Evolutionary conservation across 1,140 invertebrate species (phyloP).

Genomic region (Cataglyphis hispanica): DNA sequence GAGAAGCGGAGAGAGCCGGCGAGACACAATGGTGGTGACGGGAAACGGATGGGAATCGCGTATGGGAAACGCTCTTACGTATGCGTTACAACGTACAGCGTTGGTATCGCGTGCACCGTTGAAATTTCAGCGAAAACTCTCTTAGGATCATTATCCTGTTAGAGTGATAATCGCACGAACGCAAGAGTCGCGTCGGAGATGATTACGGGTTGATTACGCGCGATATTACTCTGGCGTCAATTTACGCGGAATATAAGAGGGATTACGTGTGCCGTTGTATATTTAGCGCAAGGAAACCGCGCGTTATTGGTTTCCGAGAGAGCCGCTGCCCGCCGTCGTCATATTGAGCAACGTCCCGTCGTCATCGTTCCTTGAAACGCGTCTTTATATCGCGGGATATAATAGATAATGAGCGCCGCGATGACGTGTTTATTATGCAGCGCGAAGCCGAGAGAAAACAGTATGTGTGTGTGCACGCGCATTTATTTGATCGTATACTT

Average conservation of each 20-base stretch:
- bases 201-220: background rate
- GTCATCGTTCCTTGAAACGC: constrained; percentile 1
- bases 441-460: background rate
- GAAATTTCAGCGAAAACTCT: background rate
- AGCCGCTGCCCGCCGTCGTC: background rate
- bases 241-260: background rate
- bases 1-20: background rate
- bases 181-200: background rate
- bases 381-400: constrained; percentile 15
- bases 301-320: constrained; percentile 42
- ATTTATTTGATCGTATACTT: background rate
- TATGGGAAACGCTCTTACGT: constrained; percentile 41
- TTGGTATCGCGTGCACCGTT: too few relatives aligned
- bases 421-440: background rate
- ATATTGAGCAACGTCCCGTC: constrained; percentile 45
- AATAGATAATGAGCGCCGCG: constrained; percentile 38
- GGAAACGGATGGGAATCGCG: constrained; percentile 47
- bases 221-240: background rate
- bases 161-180: background rate
- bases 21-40: constrained; percentile 36
- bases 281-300: constrained; percentile 48
- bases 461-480: background rate
- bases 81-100: too few relatives aligned
- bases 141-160: constrained; percentile 11
- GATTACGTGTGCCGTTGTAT: constrained; percentile 23